Evolutionary conservation across 2,797 vertebrate genomes (phyloP), one percentile per base, ranked within the genome.

Genomic region (Calcarius lapponicus): DNA sequence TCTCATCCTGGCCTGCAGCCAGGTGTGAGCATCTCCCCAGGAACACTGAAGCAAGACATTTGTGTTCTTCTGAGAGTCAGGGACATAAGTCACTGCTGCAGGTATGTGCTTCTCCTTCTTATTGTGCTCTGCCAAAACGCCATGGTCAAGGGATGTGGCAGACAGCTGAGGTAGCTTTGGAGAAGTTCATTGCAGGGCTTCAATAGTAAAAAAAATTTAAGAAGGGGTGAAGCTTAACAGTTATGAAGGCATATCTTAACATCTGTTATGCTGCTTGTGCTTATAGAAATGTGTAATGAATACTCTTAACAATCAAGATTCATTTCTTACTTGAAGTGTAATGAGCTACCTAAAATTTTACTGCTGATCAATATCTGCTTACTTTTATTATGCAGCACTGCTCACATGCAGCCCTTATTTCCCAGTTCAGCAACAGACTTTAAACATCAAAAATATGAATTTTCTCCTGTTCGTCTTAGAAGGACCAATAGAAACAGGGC

Each of bases 51-150:
- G 8, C 20, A 48, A 48, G 57, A 32, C 26, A 43, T 61, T 34
- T 66, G 24, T 78, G 64, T 40, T 83, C 50, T 81, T 79, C 53
- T 43, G 80, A 54, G n/a, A 36, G 13, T 61, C 45, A 17, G n/a
- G 16, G 15, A 32, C 18, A 14, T 20, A 21, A 45, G 13, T 9
- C 0, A 0, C n/a, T 1, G 1, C 57, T 80, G 34, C 56, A 86
- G 20, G 15, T 4, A 7, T 1, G 2, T 82, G 45, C 22, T 85
- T 45, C 62, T 72, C 16, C 51, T 83, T 62, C 36, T 29, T 9
- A 1, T 14, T 51, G 28, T 2, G 2, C 53, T 43, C 40, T 56
- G 48, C 50, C 58, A 69, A 65, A 74, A 62, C 29, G n/a, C 69
- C 3, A 2, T 14, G 31, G 45, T 25, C 17, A 22, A 48, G 53